Base-by-base conservation (phyloP, 2,797 vertebrate species). In the Pantherophis alleghaniensis region DNA sequence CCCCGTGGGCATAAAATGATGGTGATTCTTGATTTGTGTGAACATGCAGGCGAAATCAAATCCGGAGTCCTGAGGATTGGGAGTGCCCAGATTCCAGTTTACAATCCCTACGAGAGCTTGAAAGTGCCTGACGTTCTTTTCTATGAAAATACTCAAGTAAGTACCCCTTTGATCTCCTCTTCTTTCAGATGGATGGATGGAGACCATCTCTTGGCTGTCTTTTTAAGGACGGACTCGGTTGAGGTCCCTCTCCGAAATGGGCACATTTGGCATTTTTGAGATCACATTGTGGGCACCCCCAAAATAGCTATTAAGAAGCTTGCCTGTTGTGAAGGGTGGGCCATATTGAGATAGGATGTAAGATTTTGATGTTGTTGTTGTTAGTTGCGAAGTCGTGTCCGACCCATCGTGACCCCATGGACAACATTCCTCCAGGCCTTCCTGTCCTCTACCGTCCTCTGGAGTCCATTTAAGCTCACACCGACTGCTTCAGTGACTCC, bases 81-180 rank as follows among this genome's bases (percentile, higher is more conserved):
- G 1, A 96, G 94, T 55, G 98, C 98, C 63, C 98, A 97, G 0
- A 96, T 98, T 95, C 99, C 98, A 0, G 16, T 99, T 92, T 98
- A 98, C 96, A 98, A 96, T 42, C 94, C 99, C 9, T 88, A 95
- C 0, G 98, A 99, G 95, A 99, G 98, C 95, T 99, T 99, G 98
- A 99, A 99, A 97, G 98, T 99, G 88, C 99, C 99, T 47, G 99
- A 99, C 60, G 98, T 99, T 89, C 98, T 99, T 22, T 99, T 99
- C 97, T 99, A 99, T 92, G 98, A 99, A 96, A 99, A 99, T 74
- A 63, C 97, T 12, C 99, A 99, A 98, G 99, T 99, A 96, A 98
- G 97, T 96, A 61, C 1, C n/a, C 7, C 7, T 16, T 9, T 5
- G 55, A 51, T 37, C 11, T 93, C 2, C n/a, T 32, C 7, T 32